phyloP scores from a whole-genome alignment of 2,888 invertebrate genomes.

The Agrotis exclamationis region DNA sequence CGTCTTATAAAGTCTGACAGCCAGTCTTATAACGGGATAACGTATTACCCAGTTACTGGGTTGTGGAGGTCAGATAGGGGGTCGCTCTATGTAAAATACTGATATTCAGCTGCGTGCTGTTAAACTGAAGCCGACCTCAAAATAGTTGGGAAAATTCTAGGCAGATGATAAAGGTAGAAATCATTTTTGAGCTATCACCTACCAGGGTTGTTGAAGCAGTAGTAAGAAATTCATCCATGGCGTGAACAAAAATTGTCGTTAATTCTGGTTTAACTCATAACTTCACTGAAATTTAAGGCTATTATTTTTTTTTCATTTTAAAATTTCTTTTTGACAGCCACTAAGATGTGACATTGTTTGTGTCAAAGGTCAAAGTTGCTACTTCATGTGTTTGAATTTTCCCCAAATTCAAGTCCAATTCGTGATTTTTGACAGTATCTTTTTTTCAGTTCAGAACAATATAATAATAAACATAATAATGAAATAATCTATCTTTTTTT shows the following conservation, averaged over 20 bases:
- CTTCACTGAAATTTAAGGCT: not conserved
- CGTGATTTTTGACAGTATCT: not conserved
- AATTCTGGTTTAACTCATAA: not conserved
- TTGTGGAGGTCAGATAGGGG: not conserved
- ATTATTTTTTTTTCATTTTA: not conserved
- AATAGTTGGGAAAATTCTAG: not conserved
- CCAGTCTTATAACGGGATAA: too few species aligned
- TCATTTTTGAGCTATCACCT: slow-evolving; percentile 28
- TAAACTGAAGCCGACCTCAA: not conserved
- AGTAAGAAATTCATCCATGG: slow-evolving; percentile 54
- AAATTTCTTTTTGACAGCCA: not conserved
- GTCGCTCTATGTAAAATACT: not conserved
- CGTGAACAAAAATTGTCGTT: not conserved
- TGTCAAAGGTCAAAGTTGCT: slow-evolving; percentile 18
- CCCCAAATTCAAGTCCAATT: not conserved
- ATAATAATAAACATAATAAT: too few species aligned
- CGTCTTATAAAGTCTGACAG: too few species aligned
- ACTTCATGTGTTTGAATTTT: not conserved
- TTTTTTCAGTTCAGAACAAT: not conserved
- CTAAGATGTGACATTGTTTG: not conserved
- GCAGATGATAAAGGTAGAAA: too few species aligned
- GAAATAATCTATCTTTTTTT: too few species aligned
- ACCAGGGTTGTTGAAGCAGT: slow-evolving; percentile 50
- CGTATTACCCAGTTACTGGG: not conserved
- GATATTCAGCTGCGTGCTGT: not conserved